Percentiles rank a stretch among this genome's conserved stretches.
Conservation (phyloP, 2,888 invertebrate genomes). For the Mechanitis messenoides region DNA sequence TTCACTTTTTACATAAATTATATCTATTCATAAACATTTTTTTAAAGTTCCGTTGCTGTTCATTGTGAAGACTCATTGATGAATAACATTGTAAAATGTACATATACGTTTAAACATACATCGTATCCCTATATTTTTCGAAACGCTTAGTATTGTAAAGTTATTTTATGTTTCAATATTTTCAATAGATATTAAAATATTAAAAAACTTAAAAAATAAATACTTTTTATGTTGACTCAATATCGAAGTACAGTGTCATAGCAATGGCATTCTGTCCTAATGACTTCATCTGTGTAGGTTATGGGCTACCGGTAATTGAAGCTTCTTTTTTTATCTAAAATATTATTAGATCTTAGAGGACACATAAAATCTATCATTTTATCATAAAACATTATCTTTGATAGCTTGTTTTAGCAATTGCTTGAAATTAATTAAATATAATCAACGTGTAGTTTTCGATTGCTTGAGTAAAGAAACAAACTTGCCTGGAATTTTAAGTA, state of each 20-base stretch:
- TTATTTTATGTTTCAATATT: too few relatives aligned
- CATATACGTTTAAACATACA: too few relatives aligned
- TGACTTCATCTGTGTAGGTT: constrained; percentile 58
- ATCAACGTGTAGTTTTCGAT: too few relatives aligned
- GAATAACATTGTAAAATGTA: too few relatives aligned
- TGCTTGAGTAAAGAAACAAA: constrained; percentile 36
- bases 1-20: constrained; percentile 67
- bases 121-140: too few relatives aligned
- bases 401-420: too few relatives aligned
- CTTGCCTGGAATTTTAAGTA: constrained; percentile 67
- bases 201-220: constrained; percentile 10
- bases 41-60: constrained; percentile 29
- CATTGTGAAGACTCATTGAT: neutral
- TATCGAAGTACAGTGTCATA: constrained; percentile 52
- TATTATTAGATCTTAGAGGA: too few relatives aligned
- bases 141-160: too few relatives aligned
- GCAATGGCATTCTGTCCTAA: constrained; percentile 48
- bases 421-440: too few relatives aligned
- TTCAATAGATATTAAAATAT: neutral
- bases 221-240: constrained; percentile 31
- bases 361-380: too few relatives aligned
- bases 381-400: too few relatives aligned
- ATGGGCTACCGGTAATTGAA: constrained; percentile 46
- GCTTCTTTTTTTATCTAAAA: too few relatives aligned
- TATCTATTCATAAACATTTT: constrained; percentile 51